Evolutionary conservation across 2,888 invertebrate species (phyloP), one percentile per base, ranked within the genome.

Genomic region (Microdon myrmicae): DNA sequence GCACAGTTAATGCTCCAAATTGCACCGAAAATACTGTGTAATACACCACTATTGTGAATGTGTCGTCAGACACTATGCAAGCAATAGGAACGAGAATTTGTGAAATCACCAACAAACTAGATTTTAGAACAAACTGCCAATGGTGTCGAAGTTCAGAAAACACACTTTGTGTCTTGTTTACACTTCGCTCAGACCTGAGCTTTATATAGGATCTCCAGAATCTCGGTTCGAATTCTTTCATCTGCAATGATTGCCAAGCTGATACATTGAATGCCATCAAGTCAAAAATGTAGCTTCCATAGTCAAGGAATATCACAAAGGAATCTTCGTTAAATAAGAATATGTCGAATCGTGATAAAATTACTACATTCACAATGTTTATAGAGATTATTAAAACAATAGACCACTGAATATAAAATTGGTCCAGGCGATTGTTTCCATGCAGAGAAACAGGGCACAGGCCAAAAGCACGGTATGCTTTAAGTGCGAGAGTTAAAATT

Each of bases 11-110:
- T 12, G 73, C 70, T 2, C 67, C 59, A 4, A 64, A 7, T n/a
- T 72, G 71, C 1, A 75, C 74, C 39, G 68, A 56, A 12, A 72
- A 76, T 26, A 71, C 59, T n/a, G n/a, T 1, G 74, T 72, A 74
- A 41, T 74, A 75, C n/a, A 71, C 54, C 1, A 55, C 0, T 13
- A 1, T 17, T 47, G 0, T 29, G 3, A 17, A n/a, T n/a, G 12
- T 35, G 2, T 37, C 8, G 1, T 5, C 8, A 19, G 29, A n/a
- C n/a, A n/a, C n/a, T 5, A 3, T 7, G 2, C 14, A 41, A 26
- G 5, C 5, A 16, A 28, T 3, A 10, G 8, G 9, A 13, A 1
- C 32, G 31, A 2, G 34, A 1, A n/a, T n/a, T 20, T n/a, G n/a
- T n/a, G n/a, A n/a, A n/a, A n/a, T n/a, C n/a, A n/a, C n/a, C n/a